Base-by-base conservation (phyloP, 2,113 vertebrate genomes). In the Coreoperca whiteheadi region DNA sequence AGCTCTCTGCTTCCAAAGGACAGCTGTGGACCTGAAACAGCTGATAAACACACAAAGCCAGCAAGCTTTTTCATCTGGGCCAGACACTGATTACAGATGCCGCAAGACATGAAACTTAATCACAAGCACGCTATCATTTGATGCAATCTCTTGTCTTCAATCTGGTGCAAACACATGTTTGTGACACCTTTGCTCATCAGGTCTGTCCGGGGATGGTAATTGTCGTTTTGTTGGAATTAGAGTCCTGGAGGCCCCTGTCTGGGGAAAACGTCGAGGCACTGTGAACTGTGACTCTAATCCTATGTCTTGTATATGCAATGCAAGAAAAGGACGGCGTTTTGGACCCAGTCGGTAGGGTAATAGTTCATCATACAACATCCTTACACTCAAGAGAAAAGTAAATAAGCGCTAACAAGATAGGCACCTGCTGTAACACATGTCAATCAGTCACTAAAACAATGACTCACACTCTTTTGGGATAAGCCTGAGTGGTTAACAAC, bases 21-120 rank as follows among this genome's bases (percentile, higher is more conserved):
- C 95, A 96, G 94, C 95, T 95, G 95, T 93, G 92, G 88, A 89
- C 88, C 87, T 87, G 83, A 94, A 94, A 94, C 95, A 95, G 94
- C 95, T 95, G 94, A 96, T 94, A 95, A 93, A 94, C 94, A 95
- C 91, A 91, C 91, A 92, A 88, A 71, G 85, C 74, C 34, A 89
- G 84, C 89, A 37, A 91, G 93, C 95, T 94, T 93, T 95, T 95
- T 95, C 94, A 95, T 95, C 93, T 94, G 90, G 77, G 73, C 91
- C 94, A 95, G 95, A 95, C 94, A 46, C 91, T 95, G 94, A 96
- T 96, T 96, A 96, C 94, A 96, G 94, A 95, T 94, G 94, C 91
- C 92, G 94, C 71, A 74, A 93, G 94, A 92, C 94, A 86, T 79
- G 83, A 83, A 91, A 91, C 90, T 92, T 95, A 93, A 95, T 95